These are phyloP conservation scores for Allolobophora icterica DNA, from an alignment of 2,888 invertebrate genomes.

Conservation along the genomic window DNA sequence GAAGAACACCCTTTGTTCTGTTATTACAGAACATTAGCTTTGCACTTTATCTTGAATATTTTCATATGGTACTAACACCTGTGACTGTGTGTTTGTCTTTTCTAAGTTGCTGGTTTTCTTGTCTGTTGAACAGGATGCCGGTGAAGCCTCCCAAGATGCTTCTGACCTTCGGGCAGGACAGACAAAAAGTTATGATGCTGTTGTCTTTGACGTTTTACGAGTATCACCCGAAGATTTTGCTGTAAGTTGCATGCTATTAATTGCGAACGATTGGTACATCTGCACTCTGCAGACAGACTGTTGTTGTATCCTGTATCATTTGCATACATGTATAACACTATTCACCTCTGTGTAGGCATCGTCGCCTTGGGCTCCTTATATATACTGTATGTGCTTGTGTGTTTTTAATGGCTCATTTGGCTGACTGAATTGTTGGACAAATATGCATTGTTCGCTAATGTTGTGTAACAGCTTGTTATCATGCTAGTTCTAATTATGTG, in stretches of 20 bases:
- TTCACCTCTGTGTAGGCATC: background rate
- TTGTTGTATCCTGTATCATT: background rate
- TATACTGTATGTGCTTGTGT: background rate
- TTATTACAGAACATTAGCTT: background rate
- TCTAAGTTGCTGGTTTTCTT: background rate
- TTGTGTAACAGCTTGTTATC: background rate
- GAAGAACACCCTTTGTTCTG: background rate
- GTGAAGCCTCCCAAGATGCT: background rate
- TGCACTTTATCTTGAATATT: background rate
- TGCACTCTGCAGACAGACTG: background rate
- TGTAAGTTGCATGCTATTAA: slow-evolving; percentile 54
- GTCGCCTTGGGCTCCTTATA: too few relatives aligned
- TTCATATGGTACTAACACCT: too few relatives aligned
- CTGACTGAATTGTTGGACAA: background rate
- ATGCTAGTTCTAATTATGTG: background rate
- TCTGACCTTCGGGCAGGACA: background rate
- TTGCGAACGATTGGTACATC: background rate
- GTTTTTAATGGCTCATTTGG: background rate
- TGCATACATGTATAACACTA: background rate
- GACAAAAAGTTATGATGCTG: slow-evolving; percentile 62
- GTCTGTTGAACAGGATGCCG: background rate
- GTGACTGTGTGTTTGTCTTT: background rate
- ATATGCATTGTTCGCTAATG: background rate
- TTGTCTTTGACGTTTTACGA: slow-evolving; percentile 65
- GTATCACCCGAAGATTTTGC: slow-evolving; percentile 66